Evolutionary conservation across 1,140 invertebrate species (phyloP), one percentile per base, ranked within the genome.

Genomic region (Triops longicaudatus): DNA sequence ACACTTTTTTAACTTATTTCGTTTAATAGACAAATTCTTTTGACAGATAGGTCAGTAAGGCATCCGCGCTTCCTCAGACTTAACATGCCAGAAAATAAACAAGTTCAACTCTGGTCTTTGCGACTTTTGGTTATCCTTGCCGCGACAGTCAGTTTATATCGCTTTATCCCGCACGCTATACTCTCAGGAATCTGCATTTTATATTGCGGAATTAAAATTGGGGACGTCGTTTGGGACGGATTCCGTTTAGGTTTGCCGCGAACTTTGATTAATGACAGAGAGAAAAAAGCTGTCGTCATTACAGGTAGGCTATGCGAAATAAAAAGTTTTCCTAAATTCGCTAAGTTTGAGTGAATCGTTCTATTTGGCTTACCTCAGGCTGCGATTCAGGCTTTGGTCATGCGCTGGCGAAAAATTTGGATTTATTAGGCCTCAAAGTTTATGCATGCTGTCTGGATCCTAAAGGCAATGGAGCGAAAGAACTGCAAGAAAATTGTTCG

Each of bases 381-480:
- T 85, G 84, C 76, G 84, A 85, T 75, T 78, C 81, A n/a, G 84
- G 84, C 2, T 83, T 85, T 78, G 84, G 84, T 7, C 78, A 83
- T 73, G 78, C 81, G 26, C 79, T 87, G 27, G 86, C 86, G 0
- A 78, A 79, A 10, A 80, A 82, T 17, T 80, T 87, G 37, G 83
- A 85, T 78, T 37, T 73, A 14, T 77, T 82, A 42, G 86, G 86
- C 1, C 85, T 84, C 75, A 80, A 82, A 37, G 86, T 87, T 11
- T 87, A 83, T 78, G 86, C 87, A 4, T 85, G 86, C 28, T 87
- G 86, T 79, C 79, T 87, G 9, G 79, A 81, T 12, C 80, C 83
- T 0, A 83, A 85, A 26, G 80, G 84, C 0, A 82, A 84, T 71
- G 86, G 86, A 0, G 85, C 86, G 0, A 71, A 78, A 42, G 76